These are phyloP conservation scores for Aphrophora alni DNA, from an alignment of 2,888 invertebrate species.

Conservation along the genomic window DNA sequence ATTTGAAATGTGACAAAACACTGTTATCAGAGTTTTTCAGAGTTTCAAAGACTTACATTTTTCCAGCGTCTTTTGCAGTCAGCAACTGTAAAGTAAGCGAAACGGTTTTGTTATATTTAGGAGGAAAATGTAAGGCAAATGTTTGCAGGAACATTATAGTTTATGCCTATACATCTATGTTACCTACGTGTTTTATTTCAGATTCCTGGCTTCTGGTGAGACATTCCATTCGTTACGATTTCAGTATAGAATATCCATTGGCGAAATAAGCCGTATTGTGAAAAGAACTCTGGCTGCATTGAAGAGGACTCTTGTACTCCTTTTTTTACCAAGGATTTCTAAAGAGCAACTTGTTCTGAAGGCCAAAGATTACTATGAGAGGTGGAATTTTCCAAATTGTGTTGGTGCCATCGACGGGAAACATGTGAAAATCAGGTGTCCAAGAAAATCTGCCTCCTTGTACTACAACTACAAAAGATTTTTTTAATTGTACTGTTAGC, in stretches of 20 bases:
- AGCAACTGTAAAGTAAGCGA: background rate
- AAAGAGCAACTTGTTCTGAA: slow-evolving; percentile 3
- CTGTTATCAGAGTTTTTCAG: too few species aligned
- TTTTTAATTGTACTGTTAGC: slow-evolving; percentile 34
- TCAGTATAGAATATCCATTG: background rate
- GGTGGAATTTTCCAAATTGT: slow-evolving; percentile 21
- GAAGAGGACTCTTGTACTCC: background rate
- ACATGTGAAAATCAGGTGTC: slow-evolving; percentile 20
- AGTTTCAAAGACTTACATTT: background rate
- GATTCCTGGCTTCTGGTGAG: slow-evolving; percentile 19
- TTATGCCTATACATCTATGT: too few species aligned
- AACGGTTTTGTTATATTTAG: too few species aligned
- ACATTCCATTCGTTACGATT: slow-evolving; percentile 15
- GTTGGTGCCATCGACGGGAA: slow-evolving; percentile 27
- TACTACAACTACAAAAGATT: background rate
- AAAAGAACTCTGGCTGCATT: background rate
- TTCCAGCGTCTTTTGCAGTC: slow-evolving; percentile 20
- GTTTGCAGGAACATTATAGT: too few species aligned
- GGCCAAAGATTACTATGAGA: background rate
- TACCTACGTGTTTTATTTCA: background rate
- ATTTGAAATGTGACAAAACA: too few species aligned
- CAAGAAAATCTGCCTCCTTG: slow-evolving; percentile 9
- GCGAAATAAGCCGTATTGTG: slow-evolving; percentile 11
- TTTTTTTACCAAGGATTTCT: background rate
- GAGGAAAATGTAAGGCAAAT: background rate